Conservation (phyloP, 2,888 invertebrate genomes). For the Brachylomia viminalis region DNA sequence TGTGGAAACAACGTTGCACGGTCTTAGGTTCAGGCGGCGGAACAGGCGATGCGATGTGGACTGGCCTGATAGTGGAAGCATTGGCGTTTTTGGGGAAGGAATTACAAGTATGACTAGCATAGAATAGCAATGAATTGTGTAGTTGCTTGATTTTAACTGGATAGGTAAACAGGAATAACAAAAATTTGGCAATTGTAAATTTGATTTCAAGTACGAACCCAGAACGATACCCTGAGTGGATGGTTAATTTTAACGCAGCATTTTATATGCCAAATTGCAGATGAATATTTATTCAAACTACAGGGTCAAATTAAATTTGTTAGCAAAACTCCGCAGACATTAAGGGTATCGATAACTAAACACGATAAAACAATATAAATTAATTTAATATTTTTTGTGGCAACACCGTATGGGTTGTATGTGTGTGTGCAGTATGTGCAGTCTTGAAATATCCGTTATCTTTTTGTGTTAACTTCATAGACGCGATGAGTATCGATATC, state of each 20-base stretch:
- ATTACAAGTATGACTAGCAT: conserved; percentile 11
- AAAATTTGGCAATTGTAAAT: neutral
- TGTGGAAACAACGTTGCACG: conserved; percentile 72
- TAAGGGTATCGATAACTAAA: no score
- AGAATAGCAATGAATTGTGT: neutral
- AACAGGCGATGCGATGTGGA: conserved; percentile 49
- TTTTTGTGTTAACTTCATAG: neutral
- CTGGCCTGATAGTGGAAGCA: conserved; percentile 32
- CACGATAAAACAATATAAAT: no score
- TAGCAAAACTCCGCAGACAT: no score
- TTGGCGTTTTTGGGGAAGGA: conserved; percentile 14
- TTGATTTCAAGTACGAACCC: neutral
- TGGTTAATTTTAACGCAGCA: neutral
- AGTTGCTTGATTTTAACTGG: neutral
- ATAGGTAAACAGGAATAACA: neutral
- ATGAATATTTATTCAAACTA: neutral
- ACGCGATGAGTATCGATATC: neutral
- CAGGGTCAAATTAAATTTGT: no score
- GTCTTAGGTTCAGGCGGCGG: conserved; percentile 54
- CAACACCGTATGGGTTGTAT: no score
- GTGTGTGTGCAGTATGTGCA: no score
- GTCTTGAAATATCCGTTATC: no score
- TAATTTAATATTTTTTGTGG: no score
- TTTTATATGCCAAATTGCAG: neutral
- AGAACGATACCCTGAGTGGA: no score